Base-by-base conservation (phyloP, 1,140 invertebrate genomes). In the Ooceraea biroi region DNA sequence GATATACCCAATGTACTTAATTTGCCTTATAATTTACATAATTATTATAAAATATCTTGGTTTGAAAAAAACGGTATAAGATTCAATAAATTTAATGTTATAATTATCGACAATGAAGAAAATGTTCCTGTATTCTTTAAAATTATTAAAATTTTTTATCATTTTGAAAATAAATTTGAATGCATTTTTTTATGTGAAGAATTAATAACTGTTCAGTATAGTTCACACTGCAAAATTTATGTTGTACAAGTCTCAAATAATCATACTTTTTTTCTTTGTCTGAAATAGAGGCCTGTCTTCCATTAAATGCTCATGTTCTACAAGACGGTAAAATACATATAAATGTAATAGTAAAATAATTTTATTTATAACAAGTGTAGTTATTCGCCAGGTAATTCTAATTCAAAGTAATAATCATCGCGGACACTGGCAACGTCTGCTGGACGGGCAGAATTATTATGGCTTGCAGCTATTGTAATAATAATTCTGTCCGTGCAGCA, bases 151-250 rank as follows among this genome's bases (percentile, higher is more conserved):
- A 50, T 57, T 41, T n/a, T 55, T 57, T 41, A n/a, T n/a, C 12
- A 12, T 69, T 19, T 10, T 36, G 11, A 48, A 52, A 55, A 55
- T 71, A 25, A 52, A 0, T 36, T 52, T 52, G 22, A 71, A 46
- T 71, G 14, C 17, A 55, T 30, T 36, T 71, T 71, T 52, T 48
- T 71, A 52, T 71, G 46, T 71, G 22, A 71, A 7, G 17, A 50
- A 71, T n/a, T 52, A 3, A 71, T 19, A 71, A 1, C 14, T 52
- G n/a, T 27, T 30, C 11, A 48, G 8, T 71, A 71, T 3, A 50
- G 1, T 44, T 44, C 5, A 0, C 61, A 41, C 10, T 65, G 0
- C 14, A 65, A 65, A 44, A 36, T 36, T 22, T 65, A 65, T 65
- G n/a, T 41, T 63, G 60, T 65, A 8, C 17, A 65, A 10, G 10